Evolutionary conservation across 2,113 vertebrate genomes (phyloP), one percentile per base, ranked within the genome.

Genomic region (Mastomys natalensis): DNA sequence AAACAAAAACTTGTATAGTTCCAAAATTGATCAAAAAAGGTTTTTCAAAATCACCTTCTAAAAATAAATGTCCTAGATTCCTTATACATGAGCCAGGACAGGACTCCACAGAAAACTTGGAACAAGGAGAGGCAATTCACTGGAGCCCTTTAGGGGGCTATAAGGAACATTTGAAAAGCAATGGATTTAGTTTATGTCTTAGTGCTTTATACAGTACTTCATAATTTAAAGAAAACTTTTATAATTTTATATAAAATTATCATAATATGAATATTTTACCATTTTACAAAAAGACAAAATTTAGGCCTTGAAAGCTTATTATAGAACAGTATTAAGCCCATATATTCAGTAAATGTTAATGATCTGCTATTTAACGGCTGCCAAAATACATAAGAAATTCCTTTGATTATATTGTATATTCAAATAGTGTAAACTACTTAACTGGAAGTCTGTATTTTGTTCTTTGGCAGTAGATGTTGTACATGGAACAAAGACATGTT

Each of bases 11-110:
- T 93, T 95, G 92, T 74, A 80, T 95, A 84, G 66, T 92, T 96
- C 51, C 45, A 97, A 98, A 95, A 72, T 62, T 97, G 60, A 92
- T 90, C 43, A 86, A 90, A 95, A 96, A 87, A 92, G 15, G 31
- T 81, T 94, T 96, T 97, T 92, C 68, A 96, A 95, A 97, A 96
- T 96, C 93, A 93, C 53, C 66, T 95, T 96, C 92, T 53, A 97
- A 97, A 97, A 97, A 94, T 91, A 93, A 96, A 97, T 87, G 68
- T 87, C 89, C 76, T 92, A 85, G 43, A 95, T 96, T 95, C 94
- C 94, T 95, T 97, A 96, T 58, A 95, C 37, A 96, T 89, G 85
- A 94, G 58, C 90, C 90, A 96, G 74, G 84, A 94, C 90, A 96
- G 74, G 84, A 93, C 48, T 95, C 68, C 95, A 92, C 26, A 97